Percentiles rank a stretch among this genome's conserved stretches.
phyloP scores from a whole-genome alignment of 2,888 invertebrate genomes.

The Cordilura impudica region DNA sequence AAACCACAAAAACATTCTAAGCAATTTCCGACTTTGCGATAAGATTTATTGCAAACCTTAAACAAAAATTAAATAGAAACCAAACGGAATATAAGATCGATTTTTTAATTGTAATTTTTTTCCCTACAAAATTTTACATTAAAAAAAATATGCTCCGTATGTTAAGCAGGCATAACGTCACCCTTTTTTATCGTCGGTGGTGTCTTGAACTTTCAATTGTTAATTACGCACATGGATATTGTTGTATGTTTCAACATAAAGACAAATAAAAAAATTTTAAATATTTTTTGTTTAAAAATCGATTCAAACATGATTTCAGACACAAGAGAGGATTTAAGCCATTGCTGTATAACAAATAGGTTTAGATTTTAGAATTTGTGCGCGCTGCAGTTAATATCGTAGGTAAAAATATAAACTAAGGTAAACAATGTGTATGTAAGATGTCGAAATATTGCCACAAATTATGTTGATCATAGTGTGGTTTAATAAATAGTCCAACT shows the following conservation, averaged over 20 bases:
- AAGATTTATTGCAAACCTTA: slow-evolving; percentile 40
- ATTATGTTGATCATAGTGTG: no score
- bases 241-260: neutral
- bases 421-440: no score
- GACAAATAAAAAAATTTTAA: neutral
- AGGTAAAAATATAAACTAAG: no score
- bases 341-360: no score
- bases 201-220: slow-evolving; percentile 49
- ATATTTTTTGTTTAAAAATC: neutral
- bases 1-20: slow-evolving; percentile 4
- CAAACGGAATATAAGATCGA: slow-evolving; percentile 8
- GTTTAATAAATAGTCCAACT: no score
- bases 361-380: no score
- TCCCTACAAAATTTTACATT: slow-evolving; percentile 18
- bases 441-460: no score
- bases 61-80: neutral
- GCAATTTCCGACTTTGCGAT: slow-evolving; percentile 44
- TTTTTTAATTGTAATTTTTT: slow-evolving; percentile 27
- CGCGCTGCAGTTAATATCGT: no score
- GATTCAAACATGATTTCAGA: neutral
- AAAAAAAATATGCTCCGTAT: neutral
- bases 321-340: neutral
- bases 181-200: slow-evolving; percentile 16
- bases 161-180: slow-evolving; percentile 21
- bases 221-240: slow-evolving; percentile 32